phyloP scores from a whole-genome alignment of 2,888 invertebrate species.

The Drosophila buzzatii region DNA sequence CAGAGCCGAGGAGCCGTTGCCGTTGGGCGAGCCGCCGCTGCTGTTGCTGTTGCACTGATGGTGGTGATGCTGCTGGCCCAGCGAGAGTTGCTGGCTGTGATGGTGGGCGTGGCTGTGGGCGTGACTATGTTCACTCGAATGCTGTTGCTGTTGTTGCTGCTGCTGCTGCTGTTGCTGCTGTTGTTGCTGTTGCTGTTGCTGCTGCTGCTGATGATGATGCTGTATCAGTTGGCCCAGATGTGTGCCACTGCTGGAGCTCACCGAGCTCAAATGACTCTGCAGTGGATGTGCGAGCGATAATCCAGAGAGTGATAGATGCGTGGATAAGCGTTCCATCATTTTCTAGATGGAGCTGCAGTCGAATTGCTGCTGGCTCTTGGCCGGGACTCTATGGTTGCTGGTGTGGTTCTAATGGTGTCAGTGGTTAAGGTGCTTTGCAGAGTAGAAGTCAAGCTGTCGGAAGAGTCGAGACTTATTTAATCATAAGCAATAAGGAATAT shows the following conservation, averaged over 20 bases:
- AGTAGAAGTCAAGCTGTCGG: conserved; percentile 33
- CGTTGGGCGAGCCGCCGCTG: conserved; percentile 72
- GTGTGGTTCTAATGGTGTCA: conserved; percentile 23
- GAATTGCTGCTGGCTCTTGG: conserved; percentile 34
- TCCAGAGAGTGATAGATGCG: conserved; percentile 84
- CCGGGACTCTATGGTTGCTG: conserved; percentile 30
- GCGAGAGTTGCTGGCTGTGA: conserved; percentile 81
- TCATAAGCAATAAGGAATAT: not conserved
- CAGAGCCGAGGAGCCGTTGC: conserved; percentile 49
- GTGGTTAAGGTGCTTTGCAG: conserved; percentile 35
- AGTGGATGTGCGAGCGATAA: conserved; percentile 85
- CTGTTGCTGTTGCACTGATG: conserved; percentile 74
- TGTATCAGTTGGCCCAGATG: conserved; percentile 71
- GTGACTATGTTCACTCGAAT: conserved; percentile 66
- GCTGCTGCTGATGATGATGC: conserved; percentile 75
- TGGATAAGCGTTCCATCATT: conserved; percentile 86
- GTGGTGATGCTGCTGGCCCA: conserved; percentile 79
- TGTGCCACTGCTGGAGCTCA: conserved; percentile 72
- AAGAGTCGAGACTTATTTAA: not conserved
- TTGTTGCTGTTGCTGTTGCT: conserved; percentile 73
- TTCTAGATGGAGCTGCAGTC: conserved; percentile 64
- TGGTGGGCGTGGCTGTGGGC: conserved; percentile 64
- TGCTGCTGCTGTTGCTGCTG: conserved; percentile 75
- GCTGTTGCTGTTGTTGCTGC: conserved; percentile 74
- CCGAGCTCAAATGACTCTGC: conserved; percentile 83